Percentiles rank a stretch among this genome's conserved stretches.
Conservation (phyloP, 53 echinoderm and acorn worm species). For the Echinometra lucunter region DNA sequence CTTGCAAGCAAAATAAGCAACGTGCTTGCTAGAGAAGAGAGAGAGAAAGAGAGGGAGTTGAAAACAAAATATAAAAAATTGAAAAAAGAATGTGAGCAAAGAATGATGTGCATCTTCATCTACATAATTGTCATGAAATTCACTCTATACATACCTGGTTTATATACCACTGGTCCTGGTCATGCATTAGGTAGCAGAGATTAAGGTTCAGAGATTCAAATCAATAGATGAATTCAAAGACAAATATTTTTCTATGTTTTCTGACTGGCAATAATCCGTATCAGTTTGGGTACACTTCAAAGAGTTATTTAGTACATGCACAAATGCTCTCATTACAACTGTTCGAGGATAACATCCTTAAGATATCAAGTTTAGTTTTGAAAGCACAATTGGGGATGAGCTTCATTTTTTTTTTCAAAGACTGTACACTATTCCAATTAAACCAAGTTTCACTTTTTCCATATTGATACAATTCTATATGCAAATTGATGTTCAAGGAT, state of each 20-base stretch:
- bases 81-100: not conserved
- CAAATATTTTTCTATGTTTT: not conserved
- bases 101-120: not conserved
- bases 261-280: not conserved
- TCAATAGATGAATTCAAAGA: not conserved
- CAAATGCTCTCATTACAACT: not conserved
- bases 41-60: not conserved
- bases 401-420: too few relatives aligned
- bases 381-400: too few relatives aligned
- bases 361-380: too few relatives aligned
- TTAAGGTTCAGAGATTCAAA: conserved; percentile 4
- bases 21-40: not conserved
- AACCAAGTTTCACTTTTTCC: too few relatives aligned
- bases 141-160: conserved; percentile 73
- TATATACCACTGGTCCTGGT: conserved; percentile 79
- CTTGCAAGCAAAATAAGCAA: not conserved
- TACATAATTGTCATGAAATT: not conserved
- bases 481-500: too few relatives aligned
- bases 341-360: too few relatives aligned
- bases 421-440: too few relatives aligned
- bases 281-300: not conserved
- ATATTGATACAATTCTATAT: too few relatives aligned
- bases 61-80: too few relatives aligned
- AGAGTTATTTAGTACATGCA: not conserved
- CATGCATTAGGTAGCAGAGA: conserved; percentile 9